A percentile compares a stretch with the other conserved stretches of the same genome.
phyloP scores from a whole-genome alignment of 2,888 invertebrate species.

The Thereva nobilitata region DNA sequence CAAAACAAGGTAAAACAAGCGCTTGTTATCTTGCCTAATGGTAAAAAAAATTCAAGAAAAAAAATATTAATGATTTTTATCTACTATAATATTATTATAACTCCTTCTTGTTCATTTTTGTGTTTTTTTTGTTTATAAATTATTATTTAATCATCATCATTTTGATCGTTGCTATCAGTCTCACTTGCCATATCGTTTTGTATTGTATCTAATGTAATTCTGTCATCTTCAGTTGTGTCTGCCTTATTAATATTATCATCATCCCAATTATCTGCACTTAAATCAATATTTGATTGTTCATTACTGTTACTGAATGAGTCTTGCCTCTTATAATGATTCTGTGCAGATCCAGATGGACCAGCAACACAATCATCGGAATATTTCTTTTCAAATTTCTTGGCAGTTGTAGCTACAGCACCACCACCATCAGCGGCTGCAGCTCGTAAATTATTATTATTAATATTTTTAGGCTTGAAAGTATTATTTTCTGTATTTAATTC shows the following conservation, averaged over 20 bases:
- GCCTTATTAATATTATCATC: conserved; percentile 10
- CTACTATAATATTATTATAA: too few species aligned
- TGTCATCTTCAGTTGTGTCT: conserved; percentile 19
- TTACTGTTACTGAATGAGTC: conserved; percentile 1
- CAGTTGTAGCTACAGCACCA: not conserved
- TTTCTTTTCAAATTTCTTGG: not conserved
- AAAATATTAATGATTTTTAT: too few species aligned
- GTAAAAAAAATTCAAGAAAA: too few species aligned
- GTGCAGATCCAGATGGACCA: conserved; percentile 20
- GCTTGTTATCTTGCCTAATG: too few species aligned
- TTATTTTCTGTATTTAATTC: conserved; percentile 55
- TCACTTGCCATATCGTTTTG: conserved; percentile 10
- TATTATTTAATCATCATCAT: conserved; percentile 6
- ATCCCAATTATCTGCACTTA: conserved; percentile 15
- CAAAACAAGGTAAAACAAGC: too few species aligned
- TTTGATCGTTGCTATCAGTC: conserved; percentile 16
- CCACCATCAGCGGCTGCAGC: not conserved
- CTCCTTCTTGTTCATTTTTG: not conserved
- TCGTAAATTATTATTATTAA: conserved; percentile 12
- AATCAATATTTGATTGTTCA: not conserved
- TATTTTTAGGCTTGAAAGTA: conserved; percentile 51
- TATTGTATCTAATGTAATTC: not conserved
- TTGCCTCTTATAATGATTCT: not conserved
- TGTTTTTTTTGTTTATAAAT: not conserved
- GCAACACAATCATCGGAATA: conserved; percentile 9